phyloP scores from a whole-genome alignment of 2,888 invertebrate genomes.

The Nymphalis polychloros region DNA sequence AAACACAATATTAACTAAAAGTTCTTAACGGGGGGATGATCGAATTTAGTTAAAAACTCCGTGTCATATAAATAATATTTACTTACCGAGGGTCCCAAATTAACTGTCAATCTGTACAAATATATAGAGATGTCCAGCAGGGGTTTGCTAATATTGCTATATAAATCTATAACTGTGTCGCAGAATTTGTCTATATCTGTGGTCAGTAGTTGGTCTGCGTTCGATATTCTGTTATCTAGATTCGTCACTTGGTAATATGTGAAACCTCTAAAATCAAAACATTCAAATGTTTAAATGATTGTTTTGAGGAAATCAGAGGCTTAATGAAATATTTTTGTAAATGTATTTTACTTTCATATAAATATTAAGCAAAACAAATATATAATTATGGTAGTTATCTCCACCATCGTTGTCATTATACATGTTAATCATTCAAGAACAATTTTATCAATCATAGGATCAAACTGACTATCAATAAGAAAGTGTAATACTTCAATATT shows the following conservation, averaged over 20 bases:
- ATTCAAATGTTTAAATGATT: not conserved
- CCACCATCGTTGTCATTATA: too few species aligned
- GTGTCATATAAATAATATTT: not conserved
- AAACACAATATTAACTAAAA: too few species aligned
- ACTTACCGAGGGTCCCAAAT: constrained; percentile 89
- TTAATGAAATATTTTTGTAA: not conserved
- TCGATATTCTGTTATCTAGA: constrained; percentile 95
- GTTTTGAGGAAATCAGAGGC: not conserved
- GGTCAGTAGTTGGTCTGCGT: constrained; percentile 97
- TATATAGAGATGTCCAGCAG: constrained; percentile 96
- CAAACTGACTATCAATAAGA: too few species aligned
- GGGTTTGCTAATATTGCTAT: constrained; percentile 98
- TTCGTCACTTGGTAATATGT: constrained; percentile 99
- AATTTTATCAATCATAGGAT: too few species aligned
- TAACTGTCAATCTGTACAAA: constrained; percentile 92
- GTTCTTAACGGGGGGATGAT: too few species aligned
- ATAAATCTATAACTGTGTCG: constrained; percentile 96
- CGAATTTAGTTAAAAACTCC: too few species aligned
- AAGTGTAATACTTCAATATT: too few species aligned
- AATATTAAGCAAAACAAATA: too few species aligned
- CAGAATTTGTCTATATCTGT: constrained; percentile 99
- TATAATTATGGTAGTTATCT: too few species aligned
- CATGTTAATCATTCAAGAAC: too few species aligned
- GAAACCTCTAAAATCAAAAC: constrained; percentile 85
- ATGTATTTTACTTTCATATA: not conserved